These are phyloP conservation scores for Orientallactaga bullata DNA, from an alignment of 2,113 vertebrate genomes.

Conservation along the genomic window DNA sequence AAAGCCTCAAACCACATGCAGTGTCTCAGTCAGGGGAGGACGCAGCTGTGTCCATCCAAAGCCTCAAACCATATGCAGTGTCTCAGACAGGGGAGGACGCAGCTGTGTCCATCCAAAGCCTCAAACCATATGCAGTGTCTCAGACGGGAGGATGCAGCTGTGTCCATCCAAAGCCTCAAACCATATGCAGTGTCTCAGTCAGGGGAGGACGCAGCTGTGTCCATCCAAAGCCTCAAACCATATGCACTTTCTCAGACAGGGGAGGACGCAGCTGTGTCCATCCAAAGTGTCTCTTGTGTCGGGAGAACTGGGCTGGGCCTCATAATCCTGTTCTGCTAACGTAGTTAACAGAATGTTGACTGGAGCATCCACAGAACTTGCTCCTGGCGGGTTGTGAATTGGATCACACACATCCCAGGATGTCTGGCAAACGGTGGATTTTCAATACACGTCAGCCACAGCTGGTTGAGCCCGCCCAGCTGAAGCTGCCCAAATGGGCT, in stretches of 20 bases:
- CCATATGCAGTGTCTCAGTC: too few relatives aligned
- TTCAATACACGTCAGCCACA: rapidly evolving
- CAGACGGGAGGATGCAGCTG: neutral
- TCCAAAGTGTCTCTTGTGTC: neutral
- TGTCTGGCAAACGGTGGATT: rapidly evolving
- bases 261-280: neutral
- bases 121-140: too few relatives aligned
- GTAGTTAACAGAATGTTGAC: neutral
- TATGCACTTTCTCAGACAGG: neutral
- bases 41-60: neutral
- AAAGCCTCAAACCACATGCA: too few relatives aligned
- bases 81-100: neutral
- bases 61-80: too few relatives aligned
- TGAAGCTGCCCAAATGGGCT: neutral
- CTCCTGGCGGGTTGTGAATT: neutral
- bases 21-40: neutral
- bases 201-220: neutral
- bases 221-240: rapidly evolving
- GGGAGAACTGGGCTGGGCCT: neutral
- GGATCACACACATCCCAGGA: rapidly evolving
- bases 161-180: neutral
- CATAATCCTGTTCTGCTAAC: neutral
- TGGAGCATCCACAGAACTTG: neutral
- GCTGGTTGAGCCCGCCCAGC: neutral
- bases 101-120: neutral